These are phyloP conservation scores for Sminthurides aquaticus DNA, from an alignment of 2,888 invertebrate genomes.

Conservation along the genomic window DNA sequence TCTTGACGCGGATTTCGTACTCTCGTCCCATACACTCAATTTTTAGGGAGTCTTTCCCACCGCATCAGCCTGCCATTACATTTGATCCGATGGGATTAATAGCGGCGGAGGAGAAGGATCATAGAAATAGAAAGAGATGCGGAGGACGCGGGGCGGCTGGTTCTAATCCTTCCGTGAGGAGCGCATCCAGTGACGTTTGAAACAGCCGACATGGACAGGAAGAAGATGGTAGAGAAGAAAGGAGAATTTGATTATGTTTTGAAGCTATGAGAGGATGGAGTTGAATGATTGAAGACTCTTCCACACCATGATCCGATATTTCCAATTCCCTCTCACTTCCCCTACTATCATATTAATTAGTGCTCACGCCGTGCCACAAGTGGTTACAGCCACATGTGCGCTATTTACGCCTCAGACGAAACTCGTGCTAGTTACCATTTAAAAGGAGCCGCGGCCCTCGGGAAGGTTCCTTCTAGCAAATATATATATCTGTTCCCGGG, in stretches of 20 bases:
- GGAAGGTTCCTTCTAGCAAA: too few relatives aligned
- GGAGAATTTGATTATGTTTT: not conserved
- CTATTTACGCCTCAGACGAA: not conserved
- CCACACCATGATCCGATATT: not conserved
- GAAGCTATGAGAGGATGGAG: not conserved
- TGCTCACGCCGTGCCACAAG: not conserved
- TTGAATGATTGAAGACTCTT: not conserved
- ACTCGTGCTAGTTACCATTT: not conserved
- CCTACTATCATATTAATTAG: not conserved
- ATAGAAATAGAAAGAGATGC: too few relatives aligned
- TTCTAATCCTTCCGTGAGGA: too few relatives aligned
- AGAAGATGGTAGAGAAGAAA: too few relatives aligned
- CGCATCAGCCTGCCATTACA: too few relatives aligned
- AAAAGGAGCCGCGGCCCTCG: not conserved
- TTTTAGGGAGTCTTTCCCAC: too few relatives aligned
- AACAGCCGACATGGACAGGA: too few relatives aligned
- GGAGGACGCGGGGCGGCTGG: too few relatives aligned
- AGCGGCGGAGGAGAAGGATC: too few relatives aligned
- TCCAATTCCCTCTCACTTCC: not conserved
- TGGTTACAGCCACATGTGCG: not conserved
- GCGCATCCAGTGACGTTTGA: too few relatives aligned
- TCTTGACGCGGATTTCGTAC: constrained; percentile 11
- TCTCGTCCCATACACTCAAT: too few relatives aligned
- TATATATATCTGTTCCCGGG: too few relatives aligned
- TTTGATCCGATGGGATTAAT: not conserved